Conservation (phyloP, 2,797 vertebrate genomes). For the Chromobotia macracanthus region DNA sequence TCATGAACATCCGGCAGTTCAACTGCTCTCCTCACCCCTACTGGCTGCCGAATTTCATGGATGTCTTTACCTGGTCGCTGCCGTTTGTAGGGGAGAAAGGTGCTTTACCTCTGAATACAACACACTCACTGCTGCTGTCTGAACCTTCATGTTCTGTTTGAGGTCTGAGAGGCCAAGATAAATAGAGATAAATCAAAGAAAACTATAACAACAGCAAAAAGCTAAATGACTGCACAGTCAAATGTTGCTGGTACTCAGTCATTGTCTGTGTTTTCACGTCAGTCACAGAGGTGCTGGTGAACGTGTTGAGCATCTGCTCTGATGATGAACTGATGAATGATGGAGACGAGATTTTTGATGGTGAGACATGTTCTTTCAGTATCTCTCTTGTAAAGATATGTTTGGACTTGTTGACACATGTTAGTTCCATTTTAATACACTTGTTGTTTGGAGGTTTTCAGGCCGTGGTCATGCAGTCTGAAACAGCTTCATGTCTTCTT, state of each 20-base stretch:
- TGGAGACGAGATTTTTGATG: conserved; percentile 93
- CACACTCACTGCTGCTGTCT: not conserved
- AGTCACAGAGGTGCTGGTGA: conserved; percentile 99
- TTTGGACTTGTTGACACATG: too few relatives aligned
- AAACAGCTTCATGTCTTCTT: conserved; percentile 33
- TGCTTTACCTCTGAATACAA: conserved; percentile 49
- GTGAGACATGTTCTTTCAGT: conserved; percentile 77
- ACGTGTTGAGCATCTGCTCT: conserved; percentile 97
- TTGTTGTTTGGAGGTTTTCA: conserved; percentile 18
- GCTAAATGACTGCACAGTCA: not conserved
- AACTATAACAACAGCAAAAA: too few relatives aligned
- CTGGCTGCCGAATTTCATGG: conserved; percentile 93
- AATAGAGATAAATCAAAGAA: not conserved
- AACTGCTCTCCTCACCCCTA: conserved; percentile 91
- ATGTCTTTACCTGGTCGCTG: conserved; percentile 91
- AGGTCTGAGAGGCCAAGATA: not conserved
- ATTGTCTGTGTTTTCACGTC: conserved; percentile 18
- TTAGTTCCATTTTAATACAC: too few relatives aligned
- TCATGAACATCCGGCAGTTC: conserved; percentile 92
- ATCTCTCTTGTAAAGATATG: too few relatives aligned
- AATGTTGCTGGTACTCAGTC: not conserved
- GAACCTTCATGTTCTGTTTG: not conserved
- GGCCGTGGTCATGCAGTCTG: conserved; percentile 39
- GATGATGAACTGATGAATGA: conserved; percentile 96
- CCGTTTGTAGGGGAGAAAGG: conserved; percentile 91